Conservation (phyloP, 2,797 vertebrate species). For the Chanos chanos region DNA sequence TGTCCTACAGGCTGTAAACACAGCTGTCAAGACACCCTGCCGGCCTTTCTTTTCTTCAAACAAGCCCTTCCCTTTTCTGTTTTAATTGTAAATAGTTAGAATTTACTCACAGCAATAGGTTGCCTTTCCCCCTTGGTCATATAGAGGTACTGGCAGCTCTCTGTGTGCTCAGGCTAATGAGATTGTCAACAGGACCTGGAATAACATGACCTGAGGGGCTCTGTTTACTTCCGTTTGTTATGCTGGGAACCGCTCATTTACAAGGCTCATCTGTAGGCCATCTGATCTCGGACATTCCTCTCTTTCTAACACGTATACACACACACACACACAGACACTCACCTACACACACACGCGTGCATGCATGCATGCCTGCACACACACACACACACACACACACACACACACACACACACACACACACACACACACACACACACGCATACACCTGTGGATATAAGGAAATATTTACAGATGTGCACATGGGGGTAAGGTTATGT, state of each 20-base stretch:
- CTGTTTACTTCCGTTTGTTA: no score
- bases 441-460: conserved; percentile 13
- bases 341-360: not conserved
- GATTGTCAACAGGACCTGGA: no score
- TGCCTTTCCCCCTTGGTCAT: no score
- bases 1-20: conserved; percentile 2
- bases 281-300: conserved; percentile 5
- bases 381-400: not conserved
- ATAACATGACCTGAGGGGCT: no score
- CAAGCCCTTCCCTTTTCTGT: not conserved
- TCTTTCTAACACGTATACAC: not conserved
- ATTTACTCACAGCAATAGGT: no score
- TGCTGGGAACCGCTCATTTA: no score
- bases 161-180: no score
- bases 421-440: not conserved
- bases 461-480: conserved; percentile 30
- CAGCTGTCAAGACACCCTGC: conserved; percentile 21
- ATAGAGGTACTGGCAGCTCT: no score
- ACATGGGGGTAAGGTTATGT: conserved; percentile 27
- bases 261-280: conserved; percentile 19
- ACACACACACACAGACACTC: not conserved
- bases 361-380: not conserved
- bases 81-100: no score
- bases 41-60: not conserved
- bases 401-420: not conserved